phyloP scores from a whole-genome alignment of 2,888 invertebrate species.

The Heliothis peltigera region DNA sequence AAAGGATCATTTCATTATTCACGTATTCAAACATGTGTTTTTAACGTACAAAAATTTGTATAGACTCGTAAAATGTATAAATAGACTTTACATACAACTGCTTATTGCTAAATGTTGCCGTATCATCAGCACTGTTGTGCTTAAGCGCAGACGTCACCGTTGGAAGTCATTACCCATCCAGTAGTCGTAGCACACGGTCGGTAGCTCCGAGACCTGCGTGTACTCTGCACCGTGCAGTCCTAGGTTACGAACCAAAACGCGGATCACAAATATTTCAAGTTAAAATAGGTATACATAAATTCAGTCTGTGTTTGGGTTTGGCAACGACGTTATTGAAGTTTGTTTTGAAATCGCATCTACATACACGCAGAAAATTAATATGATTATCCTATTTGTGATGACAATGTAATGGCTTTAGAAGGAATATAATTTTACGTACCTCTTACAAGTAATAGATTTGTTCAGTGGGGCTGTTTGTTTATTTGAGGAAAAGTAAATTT shows the following conservation, averaged over 20 bases:
- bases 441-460: constrained; percentile 51
- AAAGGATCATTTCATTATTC: constrained; percentile 87
- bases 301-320: constrained; percentile 88
- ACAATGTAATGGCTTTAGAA: constrained; percentile 45
- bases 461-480: constrained; percentile 43
- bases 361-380: constrained; percentile 55
- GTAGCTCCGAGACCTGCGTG: constrained; percentile 36
- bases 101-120: constrained; percentile 88
- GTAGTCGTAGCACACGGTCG: constrained; percentile 55
- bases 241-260: constrained; percentile 54
- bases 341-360: constrained; percentile 57
- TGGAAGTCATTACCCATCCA: constrained; percentile 64
- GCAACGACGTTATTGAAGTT: constrained; percentile 82
- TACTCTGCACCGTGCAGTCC: constrained; percentile 45
- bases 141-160: constrained; percentile 60
- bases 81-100: constrained; percentile 89
- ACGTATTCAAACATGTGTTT: constrained; percentile 85
- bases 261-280: constrained; percentile 77
- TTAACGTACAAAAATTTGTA: constrained; percentile 89
- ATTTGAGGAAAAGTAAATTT: constrained; percentile 33
- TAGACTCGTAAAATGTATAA: constrained; percentile 90
- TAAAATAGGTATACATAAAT: constrained; percentile 84
- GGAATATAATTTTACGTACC: constrained; percentile 49
- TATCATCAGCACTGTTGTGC: constrained; percentile 70
- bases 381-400: constrained; percentile 72